Percentiles rank a stretch among this genome's conserved stretches.
Evolutionary conservation across 35 echinoderm and acorn worm species (phyloP).

Genomic region (Apostichopus californicus): DNA sequence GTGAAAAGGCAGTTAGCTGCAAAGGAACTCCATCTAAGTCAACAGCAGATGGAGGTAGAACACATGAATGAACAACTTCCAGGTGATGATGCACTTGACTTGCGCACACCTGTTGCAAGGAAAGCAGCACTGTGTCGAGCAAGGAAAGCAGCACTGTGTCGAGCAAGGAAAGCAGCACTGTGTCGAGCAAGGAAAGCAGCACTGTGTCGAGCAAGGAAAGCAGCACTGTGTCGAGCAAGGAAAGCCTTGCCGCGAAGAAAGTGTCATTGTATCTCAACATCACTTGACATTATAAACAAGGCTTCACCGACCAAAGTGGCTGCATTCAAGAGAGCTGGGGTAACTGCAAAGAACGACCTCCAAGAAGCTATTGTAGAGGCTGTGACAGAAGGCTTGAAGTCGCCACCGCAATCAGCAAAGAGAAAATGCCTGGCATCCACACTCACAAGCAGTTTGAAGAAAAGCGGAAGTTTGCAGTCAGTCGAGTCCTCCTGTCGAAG

Average conservation of each 20-base stretch:
- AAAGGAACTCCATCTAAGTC: neutral
- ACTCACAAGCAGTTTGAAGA: conserved; percentile 1
- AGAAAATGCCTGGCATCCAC: conserved; percentile 21
- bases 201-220: conserved; percentile 20
- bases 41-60: conserved; percentile 21
- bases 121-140: conserved; percentile 22
- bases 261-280: conserved; percentile 35
- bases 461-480: conserved; percentile 7
- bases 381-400: neutral
- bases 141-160: no score
- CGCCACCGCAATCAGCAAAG: neutral
- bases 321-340: conserved; percentile 42
- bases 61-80: conserved; percentile 23
- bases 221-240: conserved; percentile 12
- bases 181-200: conserved; percentile 21
- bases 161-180: conserved; percentile 25
- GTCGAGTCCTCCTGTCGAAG: neutral
- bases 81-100: conserved; percentile 35
- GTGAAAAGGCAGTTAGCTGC: conserved; percentile 38
- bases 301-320: conserved; percentile 30
- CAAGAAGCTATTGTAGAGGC: neutral
- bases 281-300: conserved; percentile 32
- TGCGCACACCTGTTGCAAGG: conserved; percentile 7
- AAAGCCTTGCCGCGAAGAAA: conserved; percentile 28
- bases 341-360: conserved; percentile 23